Conservation (phyloP, 2,113 vertebrate species). For the Dicerorhinus sumatrensis region DNA sequence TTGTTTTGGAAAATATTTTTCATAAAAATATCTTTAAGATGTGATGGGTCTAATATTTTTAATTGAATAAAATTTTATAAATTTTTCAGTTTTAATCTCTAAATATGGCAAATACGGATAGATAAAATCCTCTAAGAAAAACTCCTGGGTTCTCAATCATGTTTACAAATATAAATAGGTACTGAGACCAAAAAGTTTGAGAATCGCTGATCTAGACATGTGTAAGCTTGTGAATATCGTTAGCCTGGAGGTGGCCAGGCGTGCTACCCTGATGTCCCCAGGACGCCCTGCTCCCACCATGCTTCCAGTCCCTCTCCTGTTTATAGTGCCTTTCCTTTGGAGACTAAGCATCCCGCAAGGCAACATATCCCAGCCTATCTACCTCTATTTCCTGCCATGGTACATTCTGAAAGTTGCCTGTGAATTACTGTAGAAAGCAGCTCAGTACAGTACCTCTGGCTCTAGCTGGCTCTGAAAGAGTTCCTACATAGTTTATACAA, state of each 20-base stretch:
- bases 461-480: neutral
- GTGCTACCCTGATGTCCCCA: neutral
- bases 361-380: neutral
- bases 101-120: neutral
- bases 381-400: neutral
- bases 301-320: neutral
- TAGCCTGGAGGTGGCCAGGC: neutral
- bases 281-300: neutral
- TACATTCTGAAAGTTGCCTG: neutral
- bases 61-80: neutral
- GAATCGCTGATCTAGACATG: no score
- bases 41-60: neutral
- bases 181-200: neutral
- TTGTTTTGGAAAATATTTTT: neutral
- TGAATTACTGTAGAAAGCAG: neutral
- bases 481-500: neutral
- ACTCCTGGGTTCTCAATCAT: neutral
- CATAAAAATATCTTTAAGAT: neutral
- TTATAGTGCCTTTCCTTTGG: neutral
- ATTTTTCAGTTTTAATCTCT: slow-evolving; percentile 14
- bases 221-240: neutral
- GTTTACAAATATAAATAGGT: neutral
- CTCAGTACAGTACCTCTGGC: neutral
- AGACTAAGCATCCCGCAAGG: neutral
- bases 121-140: neutral